Percentiles rank a stretch among this genome's conserved stretches.
Conservation (phyloP, 2,113 vertebrate species). For the Channa maculata region DNA sequence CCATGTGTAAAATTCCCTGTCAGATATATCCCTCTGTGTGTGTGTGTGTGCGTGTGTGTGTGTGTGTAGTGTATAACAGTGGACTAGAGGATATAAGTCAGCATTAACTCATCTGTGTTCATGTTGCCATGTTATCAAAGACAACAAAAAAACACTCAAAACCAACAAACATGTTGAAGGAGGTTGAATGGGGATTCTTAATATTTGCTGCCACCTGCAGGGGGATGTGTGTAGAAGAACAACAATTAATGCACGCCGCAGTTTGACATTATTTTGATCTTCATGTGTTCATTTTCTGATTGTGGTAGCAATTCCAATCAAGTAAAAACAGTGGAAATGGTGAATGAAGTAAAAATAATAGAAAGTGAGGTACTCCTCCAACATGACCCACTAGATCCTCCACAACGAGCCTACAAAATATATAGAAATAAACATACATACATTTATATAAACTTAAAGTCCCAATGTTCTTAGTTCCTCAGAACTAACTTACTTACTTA, state of each 20-base stretch:
- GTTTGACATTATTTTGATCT: not conserved
- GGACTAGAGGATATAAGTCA: not conserved
- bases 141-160: slow-evolving; percentile 16
- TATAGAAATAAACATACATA: too few relatives aligned
- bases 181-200: slow-evolving; percentile 11
- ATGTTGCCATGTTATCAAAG: slow-evolving; percentile 14
- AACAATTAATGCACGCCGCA: not conserved
- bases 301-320: not conserved
- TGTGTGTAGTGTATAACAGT: not conserved
- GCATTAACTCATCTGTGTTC: not conserved
- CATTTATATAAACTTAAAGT: too few relatives aligned
- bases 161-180: not conserved
- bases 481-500: too few relatives aligned
- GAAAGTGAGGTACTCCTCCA: too few relatives aligned
- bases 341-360: too few relatives aligned
- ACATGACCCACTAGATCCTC: too few relatives aligned
- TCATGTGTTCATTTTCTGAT: not conserved
- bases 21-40: not conserved
- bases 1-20: not conserved
- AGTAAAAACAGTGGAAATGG: too few relatives aligned
- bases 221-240: not conserved
- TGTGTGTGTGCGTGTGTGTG: too few relatives aligned
- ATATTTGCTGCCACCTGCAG: slow-evolving; percentile 76
- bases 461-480: too few relatives aligned
- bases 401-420: too few relatives aligned